phyloP scores from a whole-genome alignment of 1,140 invertebrate genomes.

The Adelges cooleyi region DNA sequence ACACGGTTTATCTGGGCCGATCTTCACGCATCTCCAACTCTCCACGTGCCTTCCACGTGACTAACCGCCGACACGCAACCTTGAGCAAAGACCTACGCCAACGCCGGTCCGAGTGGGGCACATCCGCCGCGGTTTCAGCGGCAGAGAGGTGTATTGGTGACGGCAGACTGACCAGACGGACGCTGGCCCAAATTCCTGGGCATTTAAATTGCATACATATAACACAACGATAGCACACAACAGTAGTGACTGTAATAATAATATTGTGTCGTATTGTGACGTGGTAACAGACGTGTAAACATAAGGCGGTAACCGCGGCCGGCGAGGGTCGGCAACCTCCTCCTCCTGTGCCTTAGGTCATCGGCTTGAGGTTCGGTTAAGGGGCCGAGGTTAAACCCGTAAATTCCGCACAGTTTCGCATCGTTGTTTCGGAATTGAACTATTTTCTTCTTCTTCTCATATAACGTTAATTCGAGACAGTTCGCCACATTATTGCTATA shows the following conservation, averaged over 20 bases:
- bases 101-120: slow-evolving; percentile 6
- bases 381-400: background rate
- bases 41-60: slow-evolving; percentile 25
- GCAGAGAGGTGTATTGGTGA: background rate
- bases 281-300: no score
- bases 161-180: background rate
- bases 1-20: no score
- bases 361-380: background rate
- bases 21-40: background rate
- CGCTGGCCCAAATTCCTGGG: background rate
- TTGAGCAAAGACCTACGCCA: slow-evolving; percentile 23
- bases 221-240: background rate
- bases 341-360: background rate
- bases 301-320: no score
- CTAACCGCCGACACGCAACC: slow-evolving; percentile 1
- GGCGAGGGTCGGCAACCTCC: background rate
- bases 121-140: background rate
- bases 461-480: no score
- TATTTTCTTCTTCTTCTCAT: no score
- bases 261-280: no score
- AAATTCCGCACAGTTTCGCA: no score
- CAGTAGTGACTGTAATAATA: no score
- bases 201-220: background rate
- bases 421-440: no score
- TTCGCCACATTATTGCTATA: no score